Evolutionary conservation across 2,113 vertebrate genomes (phyloP), one percentile per base, ranked within the genome.

Genomic region (Poeciliopsis turrubarensis): DNA sequence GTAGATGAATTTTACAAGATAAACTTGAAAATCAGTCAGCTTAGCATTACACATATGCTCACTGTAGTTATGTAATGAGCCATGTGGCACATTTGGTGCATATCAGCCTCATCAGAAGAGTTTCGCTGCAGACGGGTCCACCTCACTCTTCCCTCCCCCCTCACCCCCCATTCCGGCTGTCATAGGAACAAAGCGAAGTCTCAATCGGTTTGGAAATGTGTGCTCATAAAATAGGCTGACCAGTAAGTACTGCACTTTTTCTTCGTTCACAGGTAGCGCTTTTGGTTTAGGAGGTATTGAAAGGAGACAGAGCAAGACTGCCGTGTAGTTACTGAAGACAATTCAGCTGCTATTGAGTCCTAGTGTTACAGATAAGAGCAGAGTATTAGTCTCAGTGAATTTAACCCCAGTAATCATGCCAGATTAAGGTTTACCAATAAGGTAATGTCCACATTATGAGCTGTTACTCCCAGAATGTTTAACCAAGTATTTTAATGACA

Each of bases 171-270:
- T 2, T 67, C 60, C 84, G 60, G 82, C 78, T 85, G 89, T 82
- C 85, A 86, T 87, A 74, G 86, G 80, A 89, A 86, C 89, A 83
- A 66, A 84, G 65, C 86, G 60, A 29, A 15, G 70, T 6, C 64
- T 74, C 69, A 78, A 64, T 61, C 37, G 57, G 72, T 66, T 27
- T 47, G 60, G 65, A 81, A 61, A 44, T 72, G 44, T 73, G 47
- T 34, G 54, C 37, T 86, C 31, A 69, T 67, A 51, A 26, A 77
- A 78, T 60, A 44, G 32, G 60, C 31, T 39, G 73, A 30, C 78
- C 66, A 41, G 71, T 82, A 66, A 34, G 63, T 32, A 63, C 75
- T 25, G 65, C 31, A 72, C 57, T 70, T 63, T 67, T 60, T 27
- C 75, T 30, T 61, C 29, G 31, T n/a, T 80, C 15, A 72, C 70